phyloP scores from a whole-genome alignment of 1,140 invertebrate genomes.

The Bombus waltoni region DNA sequence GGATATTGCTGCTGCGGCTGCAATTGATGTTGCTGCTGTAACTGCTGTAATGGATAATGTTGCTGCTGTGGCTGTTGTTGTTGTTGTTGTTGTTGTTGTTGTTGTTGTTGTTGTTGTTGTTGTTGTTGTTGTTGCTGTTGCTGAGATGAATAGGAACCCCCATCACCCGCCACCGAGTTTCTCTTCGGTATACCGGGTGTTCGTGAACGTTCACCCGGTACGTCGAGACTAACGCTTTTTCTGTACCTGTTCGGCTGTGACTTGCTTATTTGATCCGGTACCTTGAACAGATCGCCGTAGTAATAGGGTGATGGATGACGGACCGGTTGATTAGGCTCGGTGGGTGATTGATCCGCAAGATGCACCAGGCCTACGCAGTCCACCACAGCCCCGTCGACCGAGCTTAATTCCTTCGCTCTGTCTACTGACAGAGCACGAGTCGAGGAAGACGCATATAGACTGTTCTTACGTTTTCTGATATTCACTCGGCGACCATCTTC shows the following conservation, averaged over 20 bases:
- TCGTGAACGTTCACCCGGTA: constrained; percentile 82
- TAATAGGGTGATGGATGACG: constrained; percentile 91
- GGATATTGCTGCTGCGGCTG: constrained; percentile 48
- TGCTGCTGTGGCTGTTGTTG: constrained; percentile 31
- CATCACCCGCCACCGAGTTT: constrained; percentile 87
- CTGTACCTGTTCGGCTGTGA: constrained; percentile 79
- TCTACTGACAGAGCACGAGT: constrained; percentile 45
- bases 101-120: no score
- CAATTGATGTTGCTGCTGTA: constrained; percentile 54
- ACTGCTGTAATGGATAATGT: constrained; percentile 40
- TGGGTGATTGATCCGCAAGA: constrained; percentile 78
- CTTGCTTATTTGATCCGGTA: constrained; percentile 70
- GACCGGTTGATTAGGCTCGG: constrained; percentile 79
- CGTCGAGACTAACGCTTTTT: constrained; percentile 88
- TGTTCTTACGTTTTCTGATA: constrained; percentile 68
- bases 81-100: constrained; percentile 14
- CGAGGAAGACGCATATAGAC: constrained; percentile 59
- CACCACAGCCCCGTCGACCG: constrained; percentile 66
- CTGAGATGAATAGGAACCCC: constrained; percentile 77
- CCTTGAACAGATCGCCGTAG: constrained; percentile 89
- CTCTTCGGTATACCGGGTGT: constrained; percentile 84
- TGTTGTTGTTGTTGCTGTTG: constrained; percentile 50
- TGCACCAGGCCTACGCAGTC: constrained; percentile 78
- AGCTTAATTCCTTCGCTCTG: constrained; percentile 52
- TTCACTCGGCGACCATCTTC: constrained; percentile 64